Evolutionary conservation across 2,888 invertebrate genomes (phyloP).

Genomic region (Latheticus oryzae): DNA sequence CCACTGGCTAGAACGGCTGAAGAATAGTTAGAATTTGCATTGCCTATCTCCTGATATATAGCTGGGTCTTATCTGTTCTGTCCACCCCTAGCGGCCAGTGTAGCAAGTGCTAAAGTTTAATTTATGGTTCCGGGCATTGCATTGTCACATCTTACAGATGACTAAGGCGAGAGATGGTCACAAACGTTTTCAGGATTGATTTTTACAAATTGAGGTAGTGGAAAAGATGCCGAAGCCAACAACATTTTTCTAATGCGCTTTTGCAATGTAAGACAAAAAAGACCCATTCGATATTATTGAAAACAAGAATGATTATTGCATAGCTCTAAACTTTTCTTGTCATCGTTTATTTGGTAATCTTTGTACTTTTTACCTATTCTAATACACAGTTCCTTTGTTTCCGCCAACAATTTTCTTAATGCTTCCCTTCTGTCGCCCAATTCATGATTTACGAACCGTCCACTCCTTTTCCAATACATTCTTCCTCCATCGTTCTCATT

Average conservation of each 20-base stretch:
- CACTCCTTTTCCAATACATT: slow-evolving; percentile 14
- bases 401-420: background rate
- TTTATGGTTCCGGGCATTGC: slow-evolving; percentile 64
- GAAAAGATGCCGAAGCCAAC: too few species aligned
- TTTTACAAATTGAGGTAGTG: too few species aligned
- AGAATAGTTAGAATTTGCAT: slow-evolving; percentile 64
- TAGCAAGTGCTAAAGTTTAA: slow-evolving; percentile 66
- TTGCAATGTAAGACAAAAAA: too few species aligned
- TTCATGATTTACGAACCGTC: slow-evolving; percentile 24
- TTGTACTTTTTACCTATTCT: too few species aligned
- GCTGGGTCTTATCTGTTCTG: slow-evolving; percentile 64
- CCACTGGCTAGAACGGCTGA: slow-evolving; percentile 53
- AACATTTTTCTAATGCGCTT: too few species aligned
- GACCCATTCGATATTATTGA: too few species aligned
- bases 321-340: too few species aligned
- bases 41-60: slow-evolving; percentile 64
- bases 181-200: too few species aligned
- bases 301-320: too few species aligned
- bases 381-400: slow-evolving; percentile 2
- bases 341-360: too few species aligned
- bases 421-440: slow-evolving; percentile 4
- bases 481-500: slow-evolving; percentile 7
- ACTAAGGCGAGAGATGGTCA: too few species aligned
- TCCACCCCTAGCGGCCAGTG: slow-evolving; percentile 65
- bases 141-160: slow-evolving; percentile 67